Conservation (phyloP, 2,113 vertebrate species). For the Amphiprion percula region DNA sequence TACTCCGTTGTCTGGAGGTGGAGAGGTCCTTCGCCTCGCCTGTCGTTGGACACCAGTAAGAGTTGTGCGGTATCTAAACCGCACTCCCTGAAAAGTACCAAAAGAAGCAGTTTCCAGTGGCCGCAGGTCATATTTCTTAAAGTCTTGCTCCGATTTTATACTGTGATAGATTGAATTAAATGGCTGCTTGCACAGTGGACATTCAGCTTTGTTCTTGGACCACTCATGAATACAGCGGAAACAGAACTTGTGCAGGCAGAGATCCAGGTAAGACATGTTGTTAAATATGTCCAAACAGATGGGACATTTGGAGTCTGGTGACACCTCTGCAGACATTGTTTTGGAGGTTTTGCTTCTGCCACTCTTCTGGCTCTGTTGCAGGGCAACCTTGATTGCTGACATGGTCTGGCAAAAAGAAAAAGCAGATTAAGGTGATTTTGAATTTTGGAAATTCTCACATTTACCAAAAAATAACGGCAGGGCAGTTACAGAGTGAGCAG, state of each 20-base stretch:
- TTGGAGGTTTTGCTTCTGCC: constrained; percentile 76
- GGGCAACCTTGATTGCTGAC: constrained; percentile 84
- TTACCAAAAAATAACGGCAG: neutral
- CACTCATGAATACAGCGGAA: constrained; percentile 96
- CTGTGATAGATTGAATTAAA: constrained; percentile 96
- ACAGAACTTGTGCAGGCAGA: constrained; percentile 95
- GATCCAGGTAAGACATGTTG: constrained; percentile 92
- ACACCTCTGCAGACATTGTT: constrained; percentile 85
- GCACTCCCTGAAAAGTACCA: constrained; percentile 85
- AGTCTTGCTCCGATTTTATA: constrained; percentile 93
- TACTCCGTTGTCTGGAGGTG: constrained; percentile 89
- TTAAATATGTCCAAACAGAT: constrained; percentile 97
- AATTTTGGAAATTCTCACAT: neutral
- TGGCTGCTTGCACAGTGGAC: constrained; percentile 96
- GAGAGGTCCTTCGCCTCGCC: constrained; percentile 78
- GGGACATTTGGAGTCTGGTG: constrained; percentile 97
- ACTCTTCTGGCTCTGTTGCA: constrained; percentile 78
- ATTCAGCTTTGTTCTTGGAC: constrained; percentile 99
- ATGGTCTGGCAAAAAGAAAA: constrained; percentile 81
- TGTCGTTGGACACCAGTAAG: constrained; percentile 84
- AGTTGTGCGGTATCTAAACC: constrained; percentile 93
- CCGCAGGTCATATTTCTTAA: constrained; percentile 89
- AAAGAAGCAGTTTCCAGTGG: constrained; percentile 86
- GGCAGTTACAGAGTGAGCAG: neutral
- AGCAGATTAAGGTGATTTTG: neutral